phyloP scores from a whole-genome alignment of 2,797 vertebrate genomes.

The Chlorospingus semifuscus region DNA sequence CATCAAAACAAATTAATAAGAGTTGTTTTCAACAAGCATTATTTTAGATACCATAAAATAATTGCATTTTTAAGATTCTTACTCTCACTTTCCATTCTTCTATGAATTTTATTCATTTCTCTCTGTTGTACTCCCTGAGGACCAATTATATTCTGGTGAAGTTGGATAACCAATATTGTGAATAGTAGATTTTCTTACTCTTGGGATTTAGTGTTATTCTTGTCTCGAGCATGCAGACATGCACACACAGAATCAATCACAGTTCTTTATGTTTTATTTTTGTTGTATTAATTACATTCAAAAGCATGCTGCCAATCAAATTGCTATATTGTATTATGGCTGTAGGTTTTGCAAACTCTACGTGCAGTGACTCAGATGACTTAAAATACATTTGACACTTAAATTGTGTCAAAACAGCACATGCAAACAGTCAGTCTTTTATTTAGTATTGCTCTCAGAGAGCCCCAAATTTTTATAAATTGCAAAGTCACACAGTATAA shows the following conservation, averaged over 20 bases:
- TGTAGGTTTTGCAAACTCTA: neutral
- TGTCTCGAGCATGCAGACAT: neutral
- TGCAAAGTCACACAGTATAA: neutral
- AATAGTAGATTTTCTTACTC: neutral
- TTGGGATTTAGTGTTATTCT: neutral
- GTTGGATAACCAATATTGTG: neutral
- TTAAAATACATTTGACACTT: neutral
- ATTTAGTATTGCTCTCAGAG: neutral
- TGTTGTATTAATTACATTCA: constrained; percentile 10
- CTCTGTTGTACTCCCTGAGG: neutral
- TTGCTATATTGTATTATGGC: neutral
- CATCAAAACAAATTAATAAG: neutral
- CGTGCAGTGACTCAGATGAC: neutral
- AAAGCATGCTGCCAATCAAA: neutral
- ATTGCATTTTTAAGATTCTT: neutral
- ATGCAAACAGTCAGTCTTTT: neutral
- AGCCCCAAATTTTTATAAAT: neutral
- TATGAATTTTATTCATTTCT: neutral
- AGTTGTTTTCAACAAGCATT: neutral
- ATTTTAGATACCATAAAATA: neutral
- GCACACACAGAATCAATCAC: neutral
- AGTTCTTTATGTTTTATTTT: constrained; percentile 22
- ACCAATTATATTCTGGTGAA: constrained; percentile 33
- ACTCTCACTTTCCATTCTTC: neutral
- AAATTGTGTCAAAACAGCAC: neutral